Conservation (phyloP, 2,888 invertebrate species). For the Euclidia mi region DNA sequence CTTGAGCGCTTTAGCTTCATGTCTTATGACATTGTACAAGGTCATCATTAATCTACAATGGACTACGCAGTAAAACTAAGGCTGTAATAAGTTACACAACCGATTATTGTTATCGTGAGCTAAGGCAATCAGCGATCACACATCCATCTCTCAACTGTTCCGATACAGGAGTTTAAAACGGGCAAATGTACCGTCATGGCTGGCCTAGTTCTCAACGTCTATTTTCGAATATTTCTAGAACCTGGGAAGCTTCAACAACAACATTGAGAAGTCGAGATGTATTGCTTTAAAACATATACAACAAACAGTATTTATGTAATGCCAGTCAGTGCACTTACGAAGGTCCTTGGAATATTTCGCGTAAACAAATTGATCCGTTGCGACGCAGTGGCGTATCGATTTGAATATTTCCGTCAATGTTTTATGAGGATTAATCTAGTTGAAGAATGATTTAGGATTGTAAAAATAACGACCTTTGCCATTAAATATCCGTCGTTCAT, state of each 20-base stretch:
- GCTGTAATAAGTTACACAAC: slow-evolving; percentile 23
- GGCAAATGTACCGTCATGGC: slow-evolving; percentile 15
- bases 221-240: slow-evolving; percentile 40
- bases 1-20: slow-evolving; percentile 74
- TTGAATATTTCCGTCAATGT: not conserved
- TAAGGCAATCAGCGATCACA: slow-evolving; percentile 21
- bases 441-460: slow-evolving; percentile 14
- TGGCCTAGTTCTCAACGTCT: slow-evolving; percentile 35
- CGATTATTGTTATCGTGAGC: slow-evolving; percentile 15
- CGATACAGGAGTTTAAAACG: slow-evolving; percentile 7
- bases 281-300: too few species aligned
- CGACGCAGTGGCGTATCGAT: too few species aligned
- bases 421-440: slow-evolving; percentile 19
- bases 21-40: slow-evolving; percentile 79
- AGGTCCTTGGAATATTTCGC: slow-evolving; percentile 63
- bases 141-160: slow-evolving; percentile 7
- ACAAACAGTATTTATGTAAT: slow-evolving; percentile 13
- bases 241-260: slow-evolving; percentile 26
- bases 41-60: slow-evolving; percentile 65
- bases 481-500: slow-evolving; percentile 15
- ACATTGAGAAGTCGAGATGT: not conserved
- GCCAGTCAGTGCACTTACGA: slow-evolving; percentile 52
- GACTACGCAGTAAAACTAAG: slow-evolving; percentile 39
- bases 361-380: slow-evolving; percentile 43
- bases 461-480: slow-evolving; percentile 23